Conservation (phyloP, 35 echinoderm and acorn worm genomes). For the Lytechinus pictus region DNA sequence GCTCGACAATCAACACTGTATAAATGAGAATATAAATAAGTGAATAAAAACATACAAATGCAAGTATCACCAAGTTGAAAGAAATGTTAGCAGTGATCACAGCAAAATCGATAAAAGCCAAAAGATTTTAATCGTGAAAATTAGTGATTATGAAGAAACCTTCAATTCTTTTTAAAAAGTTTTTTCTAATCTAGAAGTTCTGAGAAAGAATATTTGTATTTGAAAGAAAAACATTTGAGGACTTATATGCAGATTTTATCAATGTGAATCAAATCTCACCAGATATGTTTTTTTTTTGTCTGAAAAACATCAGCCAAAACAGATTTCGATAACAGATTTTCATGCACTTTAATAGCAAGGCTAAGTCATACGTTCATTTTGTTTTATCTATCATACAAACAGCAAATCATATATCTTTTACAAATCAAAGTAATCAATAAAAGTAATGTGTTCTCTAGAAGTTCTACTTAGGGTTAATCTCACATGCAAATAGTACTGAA, state of each 20-base stretch:
- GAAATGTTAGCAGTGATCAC: neutral
- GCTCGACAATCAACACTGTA: neutral
- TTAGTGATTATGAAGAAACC: neutral
- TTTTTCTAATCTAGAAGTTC: neutral
- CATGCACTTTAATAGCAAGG: neutral
- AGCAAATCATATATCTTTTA: neutral
- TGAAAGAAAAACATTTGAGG: neutral
- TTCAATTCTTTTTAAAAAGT: neutral
- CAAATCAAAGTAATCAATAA: neutral
- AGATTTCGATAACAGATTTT: neutral
- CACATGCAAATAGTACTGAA: neutral
- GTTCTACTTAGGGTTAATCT: neutral
- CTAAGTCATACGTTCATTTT: neutral
- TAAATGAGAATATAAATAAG: neutral
- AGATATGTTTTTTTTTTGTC: neutral
- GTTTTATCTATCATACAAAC: neutral
- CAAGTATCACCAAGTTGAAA: neutral
- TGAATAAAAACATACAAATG: neutral
- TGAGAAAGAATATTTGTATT: neutral
- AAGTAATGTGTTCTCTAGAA: neutral
- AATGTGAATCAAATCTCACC: neutral
- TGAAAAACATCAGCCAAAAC: neutral
- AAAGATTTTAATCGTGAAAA: neutral
- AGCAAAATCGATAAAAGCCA: neutral
- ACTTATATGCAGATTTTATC: neutral